Evolutionary conservation across 2,888 invertebrate genomes (phyloP), one percentile per base, ranked within the genome.

Genomic region (Agriopis aurantiaria): DNA sequence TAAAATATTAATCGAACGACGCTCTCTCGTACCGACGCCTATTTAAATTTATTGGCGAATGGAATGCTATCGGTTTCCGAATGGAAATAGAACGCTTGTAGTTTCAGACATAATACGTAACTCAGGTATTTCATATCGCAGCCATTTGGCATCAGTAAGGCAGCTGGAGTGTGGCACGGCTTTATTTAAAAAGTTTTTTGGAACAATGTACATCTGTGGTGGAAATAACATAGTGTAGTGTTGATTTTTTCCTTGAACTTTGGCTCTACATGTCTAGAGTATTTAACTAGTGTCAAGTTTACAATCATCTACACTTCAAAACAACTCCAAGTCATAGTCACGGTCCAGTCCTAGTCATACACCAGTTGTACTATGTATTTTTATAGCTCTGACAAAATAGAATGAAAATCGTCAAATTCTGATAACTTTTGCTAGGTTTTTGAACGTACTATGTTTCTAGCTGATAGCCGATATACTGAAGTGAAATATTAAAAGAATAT

Each of bases 41-140:
- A 82, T 82, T 82, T 80, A 73, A 80, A 81, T 82, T 79, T 82
- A 80, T 80, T 80, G 82, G 76, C 75, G 77, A 78, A 55, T 56
- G 82, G 84, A 82, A 84, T 84, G 78, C 80, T 74, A 77, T 82
- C 66, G 73, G 73, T 75, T 78, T 77, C 70, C 70, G 73, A 70
- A 68, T 82, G 73, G 73, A 85, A 85, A 85, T 85, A 85, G 84
- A 81, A 77, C 78, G 72, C 74, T 74, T 72, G 67, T 74, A 71
- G 73, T 78, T 78, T 69, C 68, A 65, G 68, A 77, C 71, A 77
- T 75, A 77, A 77, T 77, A 74, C 75, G 75, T 77, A 75, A 74
- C 68, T 77, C 77, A 77, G 77, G 75, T 77, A 77, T 77, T 77
- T 69, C 71, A 73, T 73, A 77, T 75, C 65, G 69, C 60, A 71